phyloP scores from a whole-genome alignment of 2,797 vertebrate species.

The Glyptemys insculpta region DNA sequence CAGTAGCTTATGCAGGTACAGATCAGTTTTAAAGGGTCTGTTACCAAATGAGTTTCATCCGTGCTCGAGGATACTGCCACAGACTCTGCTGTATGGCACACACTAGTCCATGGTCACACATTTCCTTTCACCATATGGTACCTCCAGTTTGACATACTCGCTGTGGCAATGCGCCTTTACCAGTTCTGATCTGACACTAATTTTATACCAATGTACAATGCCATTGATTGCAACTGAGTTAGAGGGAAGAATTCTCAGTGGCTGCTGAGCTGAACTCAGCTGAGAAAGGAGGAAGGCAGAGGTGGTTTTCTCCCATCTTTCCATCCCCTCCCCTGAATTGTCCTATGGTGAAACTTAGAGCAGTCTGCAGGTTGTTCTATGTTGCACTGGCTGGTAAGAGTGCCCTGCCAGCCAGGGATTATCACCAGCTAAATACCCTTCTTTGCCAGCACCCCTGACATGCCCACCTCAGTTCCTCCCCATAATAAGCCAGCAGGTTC shows the following conservation, averaged over 20 bases:
- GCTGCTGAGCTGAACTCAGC: neutral
- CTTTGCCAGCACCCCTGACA: neutral
- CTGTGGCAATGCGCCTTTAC: conserved; percentile 44
- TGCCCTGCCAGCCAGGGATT: neutral
- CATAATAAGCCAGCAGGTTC: neutral
- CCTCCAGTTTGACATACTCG: conserved; percentile 57
- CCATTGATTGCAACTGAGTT: conserved; percentile 42
- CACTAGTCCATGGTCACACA: conserved; percentile 25
- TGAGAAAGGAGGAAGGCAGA: neutral
- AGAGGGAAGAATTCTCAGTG: neutral
- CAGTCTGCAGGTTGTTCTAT: neutral
- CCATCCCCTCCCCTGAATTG: neutral
- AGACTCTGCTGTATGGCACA: conserved; percentile 10
- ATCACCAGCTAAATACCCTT: neutral
- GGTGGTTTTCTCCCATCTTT: neutral
- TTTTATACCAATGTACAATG: conserved; percentile 47
- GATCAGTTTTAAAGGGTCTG: neutral
- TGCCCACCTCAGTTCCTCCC: neutral
- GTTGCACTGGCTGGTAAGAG: neutral
- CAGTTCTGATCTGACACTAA: conserved; percentile 36
- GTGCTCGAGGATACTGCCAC: neutral
- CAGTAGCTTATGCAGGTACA: neutral
- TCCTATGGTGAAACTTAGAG: neutral
- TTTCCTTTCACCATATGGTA: conserved; percentile 57
- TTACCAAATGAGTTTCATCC: conserved; percentile 13